Conservation (phyloP, 2,113 vertebrate species). For the Silurus asotus region DNA sequence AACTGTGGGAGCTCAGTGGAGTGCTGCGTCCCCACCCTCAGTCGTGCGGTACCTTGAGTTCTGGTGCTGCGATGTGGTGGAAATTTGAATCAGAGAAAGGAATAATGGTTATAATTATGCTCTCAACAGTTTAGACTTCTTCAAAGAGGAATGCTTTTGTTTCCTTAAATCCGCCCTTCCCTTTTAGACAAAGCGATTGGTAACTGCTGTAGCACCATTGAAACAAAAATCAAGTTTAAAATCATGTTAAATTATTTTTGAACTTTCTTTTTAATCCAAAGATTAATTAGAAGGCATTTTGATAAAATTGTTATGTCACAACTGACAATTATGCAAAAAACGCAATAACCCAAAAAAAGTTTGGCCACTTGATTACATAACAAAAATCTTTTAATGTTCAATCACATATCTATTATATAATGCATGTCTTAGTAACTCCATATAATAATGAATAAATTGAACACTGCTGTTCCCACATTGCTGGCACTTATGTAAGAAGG, state of each 20-base stretch:
- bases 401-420: neutral
- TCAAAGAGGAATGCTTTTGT: neutral
- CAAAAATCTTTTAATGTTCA: neutral
- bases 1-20: neutral
- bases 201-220: neutral
- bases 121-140: neutral
- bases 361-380: neutral
- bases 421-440: neutral
- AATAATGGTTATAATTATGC: constrained; percentile 14
- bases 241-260: too few species aligned
- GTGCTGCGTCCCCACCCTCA: constrained; percentile 1
- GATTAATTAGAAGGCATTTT: neutral
- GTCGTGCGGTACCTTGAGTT: neutral
- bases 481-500: neutral
- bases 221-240: neutral
- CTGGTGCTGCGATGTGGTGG: constrained; percentile 20
- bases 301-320: neutral
- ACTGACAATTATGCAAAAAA: neutral
- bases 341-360: neutral
- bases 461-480: constrained; percentile 3
- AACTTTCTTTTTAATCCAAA: neutral
- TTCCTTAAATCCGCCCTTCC: neutral
- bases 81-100: constrained; percentile 2
- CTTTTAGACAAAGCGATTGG: constrained; percentile 1
- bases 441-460: neutral